These are phyloP conservation scores for Augiades crinisus DNA, from an alignment of 2,888 invertebrate genomes.

Conservation along the genomic window DNA sequence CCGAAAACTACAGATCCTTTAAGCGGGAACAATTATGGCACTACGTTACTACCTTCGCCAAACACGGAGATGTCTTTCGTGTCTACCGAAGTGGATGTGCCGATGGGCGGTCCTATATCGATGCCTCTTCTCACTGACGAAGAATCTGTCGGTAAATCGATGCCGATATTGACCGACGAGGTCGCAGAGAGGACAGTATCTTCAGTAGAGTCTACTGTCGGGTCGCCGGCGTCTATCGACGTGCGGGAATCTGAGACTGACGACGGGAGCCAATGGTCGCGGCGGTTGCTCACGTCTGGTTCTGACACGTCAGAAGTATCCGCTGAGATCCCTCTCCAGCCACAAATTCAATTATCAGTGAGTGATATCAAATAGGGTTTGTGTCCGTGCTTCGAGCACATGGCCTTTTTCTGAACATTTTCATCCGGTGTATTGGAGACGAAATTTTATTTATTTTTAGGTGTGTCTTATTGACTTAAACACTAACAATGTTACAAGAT, in stretches of 20 bases:
- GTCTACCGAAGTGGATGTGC: constrained; percentile 51
- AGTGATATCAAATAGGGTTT: constrained; percentile 42
- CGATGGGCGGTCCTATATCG: constrained; percentile 65
- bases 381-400: constrained; percentile 23
- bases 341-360: constrained; percentile 59
- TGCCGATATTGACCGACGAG: constrained; percentile 71
- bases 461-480: constrained; percentile 35
- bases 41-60: constrained; percentile 50
- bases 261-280: constrained; percentile 53
- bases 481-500: constrained; percentile 33
- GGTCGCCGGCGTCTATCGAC: constrained; percentile 52
- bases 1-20: constrained; percentile 73
- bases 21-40: constrained; percentile 48
- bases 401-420: constrained; percentile 18
- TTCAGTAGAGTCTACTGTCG: constrained; percentile 51
- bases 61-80: constrained; percentile 62
- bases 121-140: constrained; percentile 83
- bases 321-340: constrained; percentile 67
- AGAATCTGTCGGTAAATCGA: constrained; percentile 53
- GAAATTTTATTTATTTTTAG: constrained; percentile 39
- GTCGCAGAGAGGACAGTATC: constrained; percentile 50
- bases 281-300: constrained; percentile 58
- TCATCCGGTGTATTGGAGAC: constrained; percentile 7
- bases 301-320: constrained; percentile 66
- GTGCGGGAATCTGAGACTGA: constrained; percentile 54